Evolutionary conservation across 2,888 invertebrate genomes (phyloP).

Genomic region (Lasioglossum calceatum): DNA sequence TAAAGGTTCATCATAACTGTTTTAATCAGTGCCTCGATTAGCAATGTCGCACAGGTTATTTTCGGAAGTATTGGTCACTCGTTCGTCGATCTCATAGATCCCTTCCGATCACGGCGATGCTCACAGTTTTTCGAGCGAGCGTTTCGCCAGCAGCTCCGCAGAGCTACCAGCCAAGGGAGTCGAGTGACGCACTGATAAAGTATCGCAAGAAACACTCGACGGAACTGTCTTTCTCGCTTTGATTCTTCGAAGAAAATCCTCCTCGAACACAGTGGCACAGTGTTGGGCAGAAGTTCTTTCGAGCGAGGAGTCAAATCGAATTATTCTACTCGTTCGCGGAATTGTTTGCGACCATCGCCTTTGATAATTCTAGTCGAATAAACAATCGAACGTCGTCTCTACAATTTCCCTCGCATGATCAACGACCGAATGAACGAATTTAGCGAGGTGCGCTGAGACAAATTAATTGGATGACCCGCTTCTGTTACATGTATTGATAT

Average conservation of each 20-base stretch:
- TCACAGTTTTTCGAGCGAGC: background rate
- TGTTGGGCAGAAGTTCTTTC: background rate
- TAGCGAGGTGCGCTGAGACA: background rate
- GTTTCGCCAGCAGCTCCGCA: background rate
- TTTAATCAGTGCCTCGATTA: no score
- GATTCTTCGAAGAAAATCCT: constrained; percentile 1
- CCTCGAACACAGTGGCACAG: background rate
- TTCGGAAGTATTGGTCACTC: no score
- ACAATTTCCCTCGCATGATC: background rate
- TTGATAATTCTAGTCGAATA: background rate
- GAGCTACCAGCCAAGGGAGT: background rate
- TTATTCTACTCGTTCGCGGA: background rate
- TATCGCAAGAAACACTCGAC: background rate
- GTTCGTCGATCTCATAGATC: no score
- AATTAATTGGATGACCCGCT: background rate
- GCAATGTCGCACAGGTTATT: no score
- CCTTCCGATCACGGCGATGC: background rate
- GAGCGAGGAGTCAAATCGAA: background rate
- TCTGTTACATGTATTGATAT: no score
- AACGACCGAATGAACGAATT: background rate
- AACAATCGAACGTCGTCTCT: no score
- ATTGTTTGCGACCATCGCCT: background rate
- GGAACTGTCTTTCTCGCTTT: background rate
- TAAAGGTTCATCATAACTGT: no score
- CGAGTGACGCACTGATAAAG: constrained; percentile 15